Percentiles rank a stretch among this genome's conserved stretches.
These are phyloP conservation scores for Gadus macrocephalus DNA, from an alignment of 2,113 vertebrate species.

Conservation along the genomic window DNA sequence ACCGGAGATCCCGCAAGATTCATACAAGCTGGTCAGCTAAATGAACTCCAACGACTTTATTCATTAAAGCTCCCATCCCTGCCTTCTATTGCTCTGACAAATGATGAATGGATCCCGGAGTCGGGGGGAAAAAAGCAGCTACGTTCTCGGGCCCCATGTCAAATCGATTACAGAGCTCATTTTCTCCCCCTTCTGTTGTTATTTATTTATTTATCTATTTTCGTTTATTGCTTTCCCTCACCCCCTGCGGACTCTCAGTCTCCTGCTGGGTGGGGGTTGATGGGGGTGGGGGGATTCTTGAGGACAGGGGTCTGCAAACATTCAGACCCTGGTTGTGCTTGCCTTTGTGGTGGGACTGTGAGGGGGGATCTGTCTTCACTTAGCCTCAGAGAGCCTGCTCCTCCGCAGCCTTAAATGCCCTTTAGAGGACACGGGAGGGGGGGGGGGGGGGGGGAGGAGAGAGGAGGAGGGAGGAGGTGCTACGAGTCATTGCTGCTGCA, in stretches of 20 bases:
- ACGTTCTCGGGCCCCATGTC: slow-evolving; percentile 41
- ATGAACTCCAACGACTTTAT: not conserved
- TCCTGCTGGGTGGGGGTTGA: not conserved
- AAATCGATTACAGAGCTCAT: slow-evolving; percentile 66
- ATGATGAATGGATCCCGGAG: slow-evolving; percentile 38
- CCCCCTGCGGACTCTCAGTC: slow-evolving; percentile 43
- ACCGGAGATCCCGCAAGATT: not conserved
- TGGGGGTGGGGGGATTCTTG: no score
- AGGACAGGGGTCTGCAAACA: slow-evolving; percentile 4
- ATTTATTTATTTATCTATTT: slow-evolving; percentile 26
- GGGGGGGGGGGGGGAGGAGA: not conserved
- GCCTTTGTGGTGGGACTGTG: slow-evolving; percentile 39
- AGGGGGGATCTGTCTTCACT: slow-evolving; percentile 61
- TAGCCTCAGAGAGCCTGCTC: slow-evolving; percentile 41
- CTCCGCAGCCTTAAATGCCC: slow-evolving; percentile 34
- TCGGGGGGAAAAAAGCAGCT: slow-evolving; percentile 28
- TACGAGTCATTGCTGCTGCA: slow-evolving; percentile 36
- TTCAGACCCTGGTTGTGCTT: slow-evolving; percentile 47
- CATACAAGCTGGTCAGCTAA: not conserved
- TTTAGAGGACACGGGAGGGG: slow-evolving; percentile 18
- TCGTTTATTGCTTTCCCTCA: not conserved
- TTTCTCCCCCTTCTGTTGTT: slow-evolving; percentile 25
- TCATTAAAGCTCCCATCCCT: not conserved
- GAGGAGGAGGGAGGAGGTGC: slow-evolving; percentile 25
- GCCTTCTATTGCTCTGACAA: not conserved